phyloP scores from a whole-genome alignment of 2,888 invertebrate genomes.

The Yponomeuta evonymella region DNA sequence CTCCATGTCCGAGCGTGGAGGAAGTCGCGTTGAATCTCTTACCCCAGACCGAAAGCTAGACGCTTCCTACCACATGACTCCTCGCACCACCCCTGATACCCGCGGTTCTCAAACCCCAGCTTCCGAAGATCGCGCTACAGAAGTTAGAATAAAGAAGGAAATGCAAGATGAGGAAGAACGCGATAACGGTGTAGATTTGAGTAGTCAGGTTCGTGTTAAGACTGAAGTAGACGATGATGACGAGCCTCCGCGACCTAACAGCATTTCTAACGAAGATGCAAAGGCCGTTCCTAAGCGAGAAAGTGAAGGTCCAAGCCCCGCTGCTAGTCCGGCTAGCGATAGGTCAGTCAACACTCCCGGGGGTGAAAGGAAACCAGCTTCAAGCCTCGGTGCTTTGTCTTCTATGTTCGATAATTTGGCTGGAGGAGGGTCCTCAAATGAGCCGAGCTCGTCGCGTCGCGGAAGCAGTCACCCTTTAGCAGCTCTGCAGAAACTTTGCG shows the following conservation, averaged over 20 bases:
- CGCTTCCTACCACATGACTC: slow-evolving; percentile 78
- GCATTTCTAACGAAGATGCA: slow-evolving; percentile 55
- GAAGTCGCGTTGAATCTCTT: slow-evolving; percentile 86
- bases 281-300: slow-evolving; percentile 69
- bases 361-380: slow-evolving; percentile 78
- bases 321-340: slow-evolving; percentile 84
- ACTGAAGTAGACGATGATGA: slow-evolving; percentile 79
- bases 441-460: slow-evolving; percentile 78
- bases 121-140: slow-evolving; percentile 76
- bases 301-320: slow-evolving; percentile 71
- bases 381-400: slow-evolving; percentile 88
- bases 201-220: slow-evolving; percentile 76
- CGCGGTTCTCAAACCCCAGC: slow-evolving; percentile 77
- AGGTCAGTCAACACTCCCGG: slow-evolving; percentile 84
- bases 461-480: slow-evolving; percentile 93
- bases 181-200: slow-evolving; percentile 65
- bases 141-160: slow-evolving; percentile 77
- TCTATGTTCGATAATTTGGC: slow-evolving; percentile 94
- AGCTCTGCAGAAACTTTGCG: slow-evolving; percentile 95
- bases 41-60: slow-evolving; percentile 88
- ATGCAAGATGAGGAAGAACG: slow-evolving; percentile 69
- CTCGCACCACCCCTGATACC: slow-evolving; percentile 82
- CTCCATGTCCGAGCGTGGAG: slow-evolving; percentile 89
- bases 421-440: slow-evolving; percentile 64
- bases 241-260: slow-evolving; percentile 63